These are phyloP conservation scores for Hapalemur alaotrensis DNA, from an alignment of 2,797 vertebrate genomes.

Conservation along the genomic window DNA sequence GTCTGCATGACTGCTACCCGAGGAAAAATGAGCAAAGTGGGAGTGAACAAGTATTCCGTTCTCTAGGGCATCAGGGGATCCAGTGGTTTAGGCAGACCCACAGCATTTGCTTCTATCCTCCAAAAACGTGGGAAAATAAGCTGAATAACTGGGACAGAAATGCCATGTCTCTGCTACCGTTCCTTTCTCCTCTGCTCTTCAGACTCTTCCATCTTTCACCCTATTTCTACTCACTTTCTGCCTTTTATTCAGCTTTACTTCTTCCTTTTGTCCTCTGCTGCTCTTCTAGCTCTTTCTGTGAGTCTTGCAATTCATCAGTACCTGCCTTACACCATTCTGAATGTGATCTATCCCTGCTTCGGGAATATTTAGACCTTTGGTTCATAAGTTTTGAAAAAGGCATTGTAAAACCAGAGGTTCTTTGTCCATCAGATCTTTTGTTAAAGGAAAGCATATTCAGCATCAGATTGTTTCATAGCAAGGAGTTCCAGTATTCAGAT, in stretches of 20 bases:
- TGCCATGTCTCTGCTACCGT: accelerated
- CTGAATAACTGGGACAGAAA: neutral
- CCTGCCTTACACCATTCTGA: neutral
- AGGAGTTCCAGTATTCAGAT: neutral
- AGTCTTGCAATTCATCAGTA: neutral
- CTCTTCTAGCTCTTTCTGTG: neutral
- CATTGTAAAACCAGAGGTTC: neutral
- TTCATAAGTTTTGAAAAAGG: neutral
- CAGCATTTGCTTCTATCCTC: neutral
- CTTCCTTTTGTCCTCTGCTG: neutral
- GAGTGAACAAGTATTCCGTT: neutral
- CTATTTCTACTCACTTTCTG: neutral
- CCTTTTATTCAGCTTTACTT: neutral
- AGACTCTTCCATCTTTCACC: neutral
- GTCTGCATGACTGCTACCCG: neutral
- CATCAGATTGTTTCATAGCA: neutral
- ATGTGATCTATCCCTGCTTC: neutral
- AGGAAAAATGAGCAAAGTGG: neutral
- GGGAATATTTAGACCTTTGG: neutral
- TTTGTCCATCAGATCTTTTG: neutral
- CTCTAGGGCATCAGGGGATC: no score
- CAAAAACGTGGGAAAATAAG: neutral
- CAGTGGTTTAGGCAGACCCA: neutral
- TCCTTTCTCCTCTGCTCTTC: neutral
- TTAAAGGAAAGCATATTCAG: neutral